Evolutionary conservation across 2,113 vertebrate species (phyloP).

Genomic region (Pseudois nayaur): DNA sequence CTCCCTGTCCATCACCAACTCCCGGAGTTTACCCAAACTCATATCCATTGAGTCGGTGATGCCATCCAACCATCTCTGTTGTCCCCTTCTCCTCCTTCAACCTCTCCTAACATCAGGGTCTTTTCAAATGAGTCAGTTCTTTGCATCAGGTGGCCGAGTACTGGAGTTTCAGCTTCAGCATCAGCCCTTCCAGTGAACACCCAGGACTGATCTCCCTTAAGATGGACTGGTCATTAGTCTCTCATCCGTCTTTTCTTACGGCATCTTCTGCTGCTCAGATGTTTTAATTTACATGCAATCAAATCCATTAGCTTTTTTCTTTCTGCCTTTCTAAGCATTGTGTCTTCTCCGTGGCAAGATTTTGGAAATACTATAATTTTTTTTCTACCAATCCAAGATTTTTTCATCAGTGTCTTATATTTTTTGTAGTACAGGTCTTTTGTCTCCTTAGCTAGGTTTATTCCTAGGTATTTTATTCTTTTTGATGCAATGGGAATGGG

Average conservation of each 20-base stretch:
- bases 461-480: background rate
- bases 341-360: background rate
- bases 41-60: background rate
- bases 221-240: background rate
- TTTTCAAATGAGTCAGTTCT: background rate
- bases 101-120: background rate
- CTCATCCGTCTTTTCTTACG: background rate
- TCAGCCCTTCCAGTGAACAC: background rate
- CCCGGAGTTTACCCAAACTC: background rate
- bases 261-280: background rate
- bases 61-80: background rate
- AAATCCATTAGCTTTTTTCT: background rate
- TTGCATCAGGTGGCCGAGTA: background rate
- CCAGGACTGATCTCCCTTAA: background rate
- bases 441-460: background rate
- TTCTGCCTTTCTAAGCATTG: background rate
- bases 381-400: background rate
- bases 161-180: background rate
- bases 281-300: background rate
- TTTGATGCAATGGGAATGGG: background rate
- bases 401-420: background rate
- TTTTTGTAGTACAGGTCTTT: background rate
- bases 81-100: background rate
- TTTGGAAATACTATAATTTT: background rate
- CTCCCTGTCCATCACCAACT: background rate